phyloP scores from a whole-genome alignment of 1,140 invertebrate genomes.

The Phocides pigmalion region DNA sequence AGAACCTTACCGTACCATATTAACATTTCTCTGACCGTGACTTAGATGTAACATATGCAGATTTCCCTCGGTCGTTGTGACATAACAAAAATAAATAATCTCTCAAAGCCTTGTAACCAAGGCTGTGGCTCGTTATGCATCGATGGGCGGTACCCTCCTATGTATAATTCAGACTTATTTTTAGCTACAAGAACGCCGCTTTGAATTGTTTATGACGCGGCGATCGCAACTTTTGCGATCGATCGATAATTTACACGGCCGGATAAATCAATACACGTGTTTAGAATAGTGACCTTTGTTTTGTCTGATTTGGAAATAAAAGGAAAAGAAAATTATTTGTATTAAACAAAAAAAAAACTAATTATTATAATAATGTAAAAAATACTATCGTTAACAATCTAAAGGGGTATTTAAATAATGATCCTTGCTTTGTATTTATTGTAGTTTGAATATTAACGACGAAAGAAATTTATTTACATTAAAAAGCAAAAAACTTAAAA shows the following conservation, averaged over 20 bases:
- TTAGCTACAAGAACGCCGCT: constrained; percentile 16
- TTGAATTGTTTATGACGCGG: constrained; percentile 37
- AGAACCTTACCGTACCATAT: too few relatives aligned
- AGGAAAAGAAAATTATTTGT: too few relatives aligned
- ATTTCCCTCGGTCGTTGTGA: neutral
- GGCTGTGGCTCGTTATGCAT: constrained; percentile 15
- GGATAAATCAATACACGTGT: neutral
- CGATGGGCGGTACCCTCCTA: constrained; percentile 2
- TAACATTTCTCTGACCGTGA: too few relatives aligned
- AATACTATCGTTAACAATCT: too few relatives aligned
- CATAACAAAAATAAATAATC: neutral
- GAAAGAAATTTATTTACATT: too few relatives aligned
- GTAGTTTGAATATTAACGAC: too few relatives aligned
- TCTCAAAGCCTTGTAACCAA: constrained; percentile 16
- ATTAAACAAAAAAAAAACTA: too few relatives aligned
- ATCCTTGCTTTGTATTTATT: too few relatives aligned
- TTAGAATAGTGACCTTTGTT: neutral
- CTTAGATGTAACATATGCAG: too few relatives aligned
- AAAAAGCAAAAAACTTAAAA: too few relatives aligned
- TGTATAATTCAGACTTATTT: constrained; percentile 35
- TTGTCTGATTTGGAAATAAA: neutral
- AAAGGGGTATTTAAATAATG: too few relatives aligned
- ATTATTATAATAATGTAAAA: too few relatives aligned
- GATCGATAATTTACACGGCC: constrained; percentile 8
- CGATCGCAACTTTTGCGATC: constrained; percentile 25